phyloP scores from a whole-genome alignment of 1,140 invertebrate species.

The Heliothis subflexa region DNA sequence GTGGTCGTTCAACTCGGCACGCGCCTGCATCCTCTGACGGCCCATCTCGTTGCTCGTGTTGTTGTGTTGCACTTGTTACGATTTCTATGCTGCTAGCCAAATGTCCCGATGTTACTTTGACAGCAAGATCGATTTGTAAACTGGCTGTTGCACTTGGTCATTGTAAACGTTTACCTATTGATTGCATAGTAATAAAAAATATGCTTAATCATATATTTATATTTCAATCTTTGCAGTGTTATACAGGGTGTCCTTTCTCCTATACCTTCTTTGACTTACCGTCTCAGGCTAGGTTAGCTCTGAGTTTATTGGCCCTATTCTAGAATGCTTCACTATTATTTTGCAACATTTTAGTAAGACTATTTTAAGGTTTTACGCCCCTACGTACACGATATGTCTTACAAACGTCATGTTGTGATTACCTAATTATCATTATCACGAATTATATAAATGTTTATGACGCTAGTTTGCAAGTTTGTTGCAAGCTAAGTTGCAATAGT shows the following conservation, averaged over 20 bases:
- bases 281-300: too few relatives aligned
- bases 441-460: constrained; percentile 5
- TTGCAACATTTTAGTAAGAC: background rate
- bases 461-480: background rate
- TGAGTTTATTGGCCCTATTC: too few relatives aligned
- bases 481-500: background rate
- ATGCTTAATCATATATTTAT: background rate
- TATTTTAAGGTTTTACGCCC: background rate
- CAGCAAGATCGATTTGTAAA: background rate
- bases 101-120: background rate
- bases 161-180: background rate
- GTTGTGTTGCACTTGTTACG: constrained; percentile 53
- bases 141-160: background rate
- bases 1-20: constrained; percentile 83
- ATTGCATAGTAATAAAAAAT: background rate
- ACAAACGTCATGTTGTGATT: background rate
- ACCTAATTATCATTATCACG: constrained; percentile 11
- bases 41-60: constrained; percentile 63
- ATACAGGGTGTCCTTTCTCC: too few relatives aligned
- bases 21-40: constrained; percentile 60
- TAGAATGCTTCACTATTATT: too few relatives aligned
- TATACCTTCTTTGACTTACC: too few relatives aligned
- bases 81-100: constrained; percentile 31
- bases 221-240: too few relatives aligned
- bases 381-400: background rate